Evolutionary conservation across 2,113 vertebrate genomes (phyloP), one percentile per base, ranked within the genome.

Genomic region (Ptychochromis oligacanthus): DNA sequence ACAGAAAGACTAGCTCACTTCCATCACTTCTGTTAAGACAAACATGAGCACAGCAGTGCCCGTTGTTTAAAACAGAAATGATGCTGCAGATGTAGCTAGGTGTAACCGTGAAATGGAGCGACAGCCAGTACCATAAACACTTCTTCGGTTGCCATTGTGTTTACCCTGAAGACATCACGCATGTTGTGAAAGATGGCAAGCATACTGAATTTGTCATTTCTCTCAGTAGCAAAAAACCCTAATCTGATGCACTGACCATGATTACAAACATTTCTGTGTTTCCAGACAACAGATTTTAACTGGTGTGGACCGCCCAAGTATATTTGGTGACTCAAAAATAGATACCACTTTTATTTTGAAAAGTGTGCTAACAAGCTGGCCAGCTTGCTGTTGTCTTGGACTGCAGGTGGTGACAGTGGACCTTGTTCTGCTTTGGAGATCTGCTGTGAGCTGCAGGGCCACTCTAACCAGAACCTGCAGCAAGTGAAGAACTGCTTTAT

Each of bases 21-120:
- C 17, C 17, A 72, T 31, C 18, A 24, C 20, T 52, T 70, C 24
- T 52, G 43, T 20, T 52, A 70, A 0, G 43, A 52, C 40, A 70
- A 18, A 70, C 31, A 13, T 70, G 1, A 52, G 2, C 6, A 70
- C 17, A 70, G 0, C 17, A 10, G 24, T 28, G 24, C 31, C 24
- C 0, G 1, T 28, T 70, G 43, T 28, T 20, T 7, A 49, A 70
- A 52, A 52, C 3, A 0, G 20, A 70, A 67, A 0, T 2, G 15
- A 72, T 14, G 49, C 13, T 52, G 43, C 43, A 49, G 43, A 31
- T 72, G 20, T 18, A 72, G 24, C 65, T 49, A 52, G 65, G 65
- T 52, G 10, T 28, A 52, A 52, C 24, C 26, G 3, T 52, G 49
- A 52, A 26, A 72, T 72, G 0, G 43, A 52, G 65, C 0, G 6